Evolutionary conservation across 2,797 vertebrate genomes (phyloP).

Genomic region (Molothrus aeneus): DNA sequence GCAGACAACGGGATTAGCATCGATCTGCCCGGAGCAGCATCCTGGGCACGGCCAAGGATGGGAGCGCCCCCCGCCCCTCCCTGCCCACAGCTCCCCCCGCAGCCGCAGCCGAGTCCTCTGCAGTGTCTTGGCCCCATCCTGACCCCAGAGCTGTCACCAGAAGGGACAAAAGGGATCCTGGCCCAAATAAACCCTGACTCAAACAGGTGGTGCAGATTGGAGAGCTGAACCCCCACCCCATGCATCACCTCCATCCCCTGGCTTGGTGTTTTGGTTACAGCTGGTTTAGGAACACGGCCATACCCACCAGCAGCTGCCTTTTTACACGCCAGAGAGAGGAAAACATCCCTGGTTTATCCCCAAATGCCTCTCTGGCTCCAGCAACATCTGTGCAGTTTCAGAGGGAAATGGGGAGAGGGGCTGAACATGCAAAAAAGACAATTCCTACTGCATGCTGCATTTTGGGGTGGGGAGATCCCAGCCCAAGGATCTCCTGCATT

Average conservation of each 20-base stretch:
- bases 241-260: background rate
- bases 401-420: background rate
- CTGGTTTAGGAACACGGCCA: background rate
- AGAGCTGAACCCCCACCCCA: background rate
- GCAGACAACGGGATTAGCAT: conserved; percentile 12
- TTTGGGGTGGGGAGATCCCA: background rate
- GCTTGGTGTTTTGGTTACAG: background rate
- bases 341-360: background rate
- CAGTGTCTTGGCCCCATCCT: fast-evolving
- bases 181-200: fast-evolving
- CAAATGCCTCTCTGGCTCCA: fast-evolving
- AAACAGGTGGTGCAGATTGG: fast-evolving
- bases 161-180: background rate
- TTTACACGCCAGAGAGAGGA: background rate
- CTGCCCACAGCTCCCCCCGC: fast-evolving
- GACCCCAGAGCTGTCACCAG: fast-evolving
- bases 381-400: background rate
- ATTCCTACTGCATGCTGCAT: fast-evolving
- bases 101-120: background rate
- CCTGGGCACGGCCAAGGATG: background rate
- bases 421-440: fast-evolving
- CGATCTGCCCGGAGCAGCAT: background rate
- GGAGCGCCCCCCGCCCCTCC: fast-evolving
- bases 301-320: background rate
- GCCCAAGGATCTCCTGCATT: background rate